These are phyloP conservation scores for Drosophila ustulata DNA, from an alignment of 2,888 invertebrate species.

Conservation along the genomic window DNA sequence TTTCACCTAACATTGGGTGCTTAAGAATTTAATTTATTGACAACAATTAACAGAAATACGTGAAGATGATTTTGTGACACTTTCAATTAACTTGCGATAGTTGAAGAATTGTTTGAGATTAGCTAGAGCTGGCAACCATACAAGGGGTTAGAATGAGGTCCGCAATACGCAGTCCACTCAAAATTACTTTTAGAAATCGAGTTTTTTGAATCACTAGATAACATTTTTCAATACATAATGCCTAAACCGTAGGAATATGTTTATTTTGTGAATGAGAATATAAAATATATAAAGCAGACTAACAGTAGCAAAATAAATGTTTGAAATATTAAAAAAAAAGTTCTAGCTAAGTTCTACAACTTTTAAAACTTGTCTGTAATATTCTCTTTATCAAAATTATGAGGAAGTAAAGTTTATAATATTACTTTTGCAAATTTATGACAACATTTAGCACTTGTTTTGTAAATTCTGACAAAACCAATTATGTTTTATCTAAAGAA, in stretches of 20 bases:
- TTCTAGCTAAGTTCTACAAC: too few relatives aligned
- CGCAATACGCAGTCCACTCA: background rate
- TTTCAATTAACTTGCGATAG: constrained; percentile 4
- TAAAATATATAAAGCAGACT: too few relatives aligned
- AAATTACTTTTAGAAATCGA: background rate
- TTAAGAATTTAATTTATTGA: background rate
- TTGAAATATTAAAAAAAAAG: too few relatives aligned
- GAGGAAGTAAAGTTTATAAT: constrained; percentile 4
- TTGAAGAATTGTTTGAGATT: background rate
- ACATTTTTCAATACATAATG: too few relatives aligned
- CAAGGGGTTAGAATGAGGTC: too few relatives aligned
- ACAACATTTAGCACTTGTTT: background rate
- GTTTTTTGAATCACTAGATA: background rate
- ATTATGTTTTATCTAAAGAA: constrained; percentile 39
- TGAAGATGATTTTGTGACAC: background rate
- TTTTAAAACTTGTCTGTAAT: background rate
- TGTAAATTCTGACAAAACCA: constrained; percentile 34
- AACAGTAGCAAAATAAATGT: too few relatives aligned
- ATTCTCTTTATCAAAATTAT: background rate
- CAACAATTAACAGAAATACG: background rate
- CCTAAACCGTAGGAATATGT: too few relatives aligned
- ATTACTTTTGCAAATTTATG: constrained; percentile 1
- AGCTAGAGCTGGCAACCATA: background rate
- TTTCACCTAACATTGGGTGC: too few relatives aligned
- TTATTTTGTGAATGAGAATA: too few relatives aligned